Percentiles rank a stretch among this genome's conserved stretches.
Conservation (phyloP, 2,888 invertebrate genomes). For the Lymantria dispar region DNA sequence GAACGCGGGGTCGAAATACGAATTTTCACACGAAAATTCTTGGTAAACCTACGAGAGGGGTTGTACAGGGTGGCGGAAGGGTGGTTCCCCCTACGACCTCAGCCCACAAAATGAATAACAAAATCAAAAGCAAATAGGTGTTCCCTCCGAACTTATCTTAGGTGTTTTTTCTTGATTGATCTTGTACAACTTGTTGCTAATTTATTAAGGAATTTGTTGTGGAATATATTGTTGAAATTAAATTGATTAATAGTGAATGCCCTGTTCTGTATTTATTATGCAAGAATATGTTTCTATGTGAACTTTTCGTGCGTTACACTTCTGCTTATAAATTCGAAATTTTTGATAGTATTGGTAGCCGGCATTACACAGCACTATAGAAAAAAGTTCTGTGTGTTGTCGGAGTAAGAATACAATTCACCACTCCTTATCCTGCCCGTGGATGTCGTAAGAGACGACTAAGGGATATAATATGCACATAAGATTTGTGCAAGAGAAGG, state of each 20-base stretch:
- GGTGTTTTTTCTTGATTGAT: slow-evolving; percentile 26
- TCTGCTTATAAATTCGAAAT: too few relatives aligned
- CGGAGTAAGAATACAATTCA: too few relatives aligned
- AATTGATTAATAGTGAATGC: neutral
- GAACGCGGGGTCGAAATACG: slow-evolving; percentile 25
- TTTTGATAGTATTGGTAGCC: too few relatives aligned
- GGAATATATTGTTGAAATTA: neutral
- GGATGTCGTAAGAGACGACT: too few relatives aligned
- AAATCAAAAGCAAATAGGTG: slow-evolving; percentile 58
- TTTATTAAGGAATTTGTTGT: slow-evolving; percentile 1
- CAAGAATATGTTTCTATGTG: too few relatives aligned
- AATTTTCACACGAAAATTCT: slow-evolving; percentile 36
- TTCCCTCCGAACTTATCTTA: slow-evolving; percentile 33
- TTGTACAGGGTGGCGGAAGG: slow-evolving; percentile 13
- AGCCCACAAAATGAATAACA: slow-evolving; percentile 54
- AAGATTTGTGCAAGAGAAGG: too few relatives aligned
- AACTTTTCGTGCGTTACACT: too few relatives aligned
- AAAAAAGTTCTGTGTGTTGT: too few relatives aligned
- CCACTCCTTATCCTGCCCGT: too few relatives aligned
- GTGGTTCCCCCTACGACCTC: slow-evolving; percentile 32
- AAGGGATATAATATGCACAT: too few relatives aligned
- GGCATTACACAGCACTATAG: too few relatives aligned
- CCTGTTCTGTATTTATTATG: too few relatives aligned
- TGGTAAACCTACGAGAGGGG: slow-evolving; percentile 34
- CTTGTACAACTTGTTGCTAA: slow-evolving; percentile 11